Percentiles rank a stretch among this genome's conserved stretches.
phyloP scores from a whole-genome alignment of 2,888 invertebrate genomes.

The Amiota mariae region DNA sequence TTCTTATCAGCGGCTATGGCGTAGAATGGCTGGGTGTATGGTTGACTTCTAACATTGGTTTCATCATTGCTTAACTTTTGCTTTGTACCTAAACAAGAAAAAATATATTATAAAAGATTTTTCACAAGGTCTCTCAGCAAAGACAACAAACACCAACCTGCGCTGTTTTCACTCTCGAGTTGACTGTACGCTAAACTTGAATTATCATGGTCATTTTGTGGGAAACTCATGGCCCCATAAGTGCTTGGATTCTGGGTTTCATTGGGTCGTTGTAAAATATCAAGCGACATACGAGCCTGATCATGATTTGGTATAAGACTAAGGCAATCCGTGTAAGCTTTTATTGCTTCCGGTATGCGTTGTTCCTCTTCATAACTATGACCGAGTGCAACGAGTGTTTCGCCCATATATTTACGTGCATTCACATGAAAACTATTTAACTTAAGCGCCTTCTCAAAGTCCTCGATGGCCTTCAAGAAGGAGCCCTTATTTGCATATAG shows the following conservation, averaged over 20 bases:
- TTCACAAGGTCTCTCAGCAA: not conserved
- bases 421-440: conserved; percentile 92
- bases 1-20: conserved; percentile 63
- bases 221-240: no score
- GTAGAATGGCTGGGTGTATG: conserved; percentile 81
- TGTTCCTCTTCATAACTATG: conserved; percentile 91
- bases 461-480: conserved; percentile 93
- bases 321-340: conserved; percentile 88
- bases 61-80: not conserved
- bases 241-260: not conserved
- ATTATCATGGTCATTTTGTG: no score
- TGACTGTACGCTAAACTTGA: conserved; percentile 48
- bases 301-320: conserved; percentile 89
- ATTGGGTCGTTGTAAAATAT: conserved; percentile 81
- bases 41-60: conserved; percentile 52
- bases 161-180: conserved; percentile 29
- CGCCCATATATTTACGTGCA: conserved; percentile 94
- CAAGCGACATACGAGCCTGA: conserved; percentile 88
- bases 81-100: conserved; percentile 46
- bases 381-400: conserved; percentile 91
- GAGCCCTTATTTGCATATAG: conserved; percentile 95
- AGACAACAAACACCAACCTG: conserved; percentile 1
- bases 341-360: conserved; percentile 87
- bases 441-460: conserved; percentile 93
- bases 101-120: conserved; percentile 21